Evolutionary conservation across 92 coral and sea anemone species (phyloP), one percentile per base, ranked within the genome.

Genomic region (Umimayanthus kanabou): DNA sequence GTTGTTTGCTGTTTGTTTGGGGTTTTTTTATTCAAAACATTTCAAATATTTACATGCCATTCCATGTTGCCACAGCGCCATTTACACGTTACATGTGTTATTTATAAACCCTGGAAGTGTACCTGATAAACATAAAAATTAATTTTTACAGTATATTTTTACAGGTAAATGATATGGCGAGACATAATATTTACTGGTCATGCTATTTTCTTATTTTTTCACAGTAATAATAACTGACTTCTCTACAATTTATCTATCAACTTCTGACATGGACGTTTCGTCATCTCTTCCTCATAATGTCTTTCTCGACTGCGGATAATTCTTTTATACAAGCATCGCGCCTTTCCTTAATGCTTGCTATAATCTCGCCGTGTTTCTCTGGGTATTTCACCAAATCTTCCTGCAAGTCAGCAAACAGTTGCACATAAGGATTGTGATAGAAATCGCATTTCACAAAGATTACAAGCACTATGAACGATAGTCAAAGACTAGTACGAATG

Each of bases 311-410:
- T 65, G 82, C 92, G 14, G 95, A 93, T 76, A 95, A 80, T 79
- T 95, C 96, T 82, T 82, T 87, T 20, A 95, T 89, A 88, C 98
- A 93, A 82, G 92, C 94, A 88, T 93, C 96, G 76, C 98, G 88
- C 55, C 94, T 88, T 89, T 88, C 84, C 26, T 89, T 74, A 22
- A 95, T 93, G 57, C 95, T 67, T 14, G 84, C 89, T 82, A 95
- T 84, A n/a, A 94, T 89, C 88, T 90, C 91, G 5, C 89, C 96
- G 79, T 93, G 93, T 77, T 80, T 73, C 72, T 80, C 93, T 13
- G 96, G 94, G 87, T 87, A 92, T 80, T 82, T 93, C 50, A 93
- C 87, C 61, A 95, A 92, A 82, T 95, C 96, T 39, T 93, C 96
- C 96, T 95, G 37, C 33, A 77, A 65, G 42, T 73, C 16, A 30